Conservation (phyloP, 2,797 vertebrate species). For the Phoxinus dragarum region DNA sequence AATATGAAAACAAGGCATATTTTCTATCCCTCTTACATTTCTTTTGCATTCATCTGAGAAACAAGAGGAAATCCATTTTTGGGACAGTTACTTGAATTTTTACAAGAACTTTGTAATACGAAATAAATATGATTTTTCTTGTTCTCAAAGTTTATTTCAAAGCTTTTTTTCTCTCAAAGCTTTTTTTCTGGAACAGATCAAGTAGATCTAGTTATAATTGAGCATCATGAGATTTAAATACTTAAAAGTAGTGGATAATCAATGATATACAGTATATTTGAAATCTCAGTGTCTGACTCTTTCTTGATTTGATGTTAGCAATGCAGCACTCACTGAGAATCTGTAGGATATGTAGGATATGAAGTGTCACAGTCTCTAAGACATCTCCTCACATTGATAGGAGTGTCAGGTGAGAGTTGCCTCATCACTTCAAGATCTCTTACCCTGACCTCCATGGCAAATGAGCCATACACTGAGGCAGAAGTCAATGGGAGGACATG, state of each 20-base stretch:
- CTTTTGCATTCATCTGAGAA: not conserved
- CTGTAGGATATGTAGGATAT: not conserved
- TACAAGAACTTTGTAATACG: not conserved
- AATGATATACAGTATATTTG: not conserved
- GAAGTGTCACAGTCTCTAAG: not conserved
- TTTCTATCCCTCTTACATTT: not conserved
- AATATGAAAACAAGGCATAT: not conserved
- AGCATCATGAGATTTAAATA: not conserved
- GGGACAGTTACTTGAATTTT: not conserved
- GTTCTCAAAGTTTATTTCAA: not conserved
- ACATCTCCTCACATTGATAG: slow-evolving; percentile 47
- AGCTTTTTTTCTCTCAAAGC: not conserved
- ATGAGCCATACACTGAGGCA: slow-evolving; percentile 58
- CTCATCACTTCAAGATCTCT: slow-evolving; percentile 43
- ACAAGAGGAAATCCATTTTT: not conserved
- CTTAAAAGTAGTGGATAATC: not conserved
- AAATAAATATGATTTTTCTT: not conserved
- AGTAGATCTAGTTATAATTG: not conserved
- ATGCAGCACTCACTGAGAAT: not conserved
- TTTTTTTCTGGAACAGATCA: not conserved
- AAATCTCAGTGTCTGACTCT: not conserved
- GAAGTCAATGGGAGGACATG: slow-evolving; percentile 52
- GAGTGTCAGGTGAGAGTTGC: slow-evolving; percentile 44
- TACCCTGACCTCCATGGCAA: slow-evolving; percentile 63
- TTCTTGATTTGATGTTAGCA: not conserved